Evolutionary conservation across 2,797 vertebrate genomes (phyloP).

Genomic region (Sciaenops ocellatus): DNA sequence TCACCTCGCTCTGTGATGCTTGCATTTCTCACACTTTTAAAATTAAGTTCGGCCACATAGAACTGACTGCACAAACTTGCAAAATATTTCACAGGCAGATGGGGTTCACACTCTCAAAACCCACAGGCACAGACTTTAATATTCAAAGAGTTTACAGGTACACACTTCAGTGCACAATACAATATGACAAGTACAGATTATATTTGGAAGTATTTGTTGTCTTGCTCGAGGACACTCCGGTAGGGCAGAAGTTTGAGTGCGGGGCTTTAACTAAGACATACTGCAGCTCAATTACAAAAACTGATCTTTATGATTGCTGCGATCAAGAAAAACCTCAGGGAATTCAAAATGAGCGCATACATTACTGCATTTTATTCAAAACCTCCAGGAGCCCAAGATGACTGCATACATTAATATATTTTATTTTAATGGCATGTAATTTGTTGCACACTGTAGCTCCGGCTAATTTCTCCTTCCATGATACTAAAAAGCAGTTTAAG

Average conservation of each 20-base stretch:
- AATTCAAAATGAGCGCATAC: constrained; percentile 57
- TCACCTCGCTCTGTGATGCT: too few relatives aligned
- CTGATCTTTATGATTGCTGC: constrained; percentile 35
- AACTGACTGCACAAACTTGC: background rate
- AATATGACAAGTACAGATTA: background rate
- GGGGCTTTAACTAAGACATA: constrained; percentile 3
- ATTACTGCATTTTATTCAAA: constrained; percentile 62
- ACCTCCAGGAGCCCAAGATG: constrained; percentile 55
- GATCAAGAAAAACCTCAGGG: constrained; percentile 53
- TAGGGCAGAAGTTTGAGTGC: background rate
- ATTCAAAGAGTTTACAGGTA: background rate
- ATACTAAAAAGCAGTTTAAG: constrained; percentile 62
- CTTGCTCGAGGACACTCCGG: constrained; percentile 7
- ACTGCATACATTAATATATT: constrained; percentile 64
- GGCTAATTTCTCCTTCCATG: constrained; percentile 55
- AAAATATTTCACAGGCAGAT: background rate
- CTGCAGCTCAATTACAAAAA: constrained; percentile 5
- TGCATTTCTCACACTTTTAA: too few relatives aligned
- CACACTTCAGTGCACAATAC: background rate
- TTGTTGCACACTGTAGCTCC: constrained; percentile 50
- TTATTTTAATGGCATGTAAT: constrained; percentile 67
- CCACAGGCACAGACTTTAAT: background rate
- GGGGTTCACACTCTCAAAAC: background rate
- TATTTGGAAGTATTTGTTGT: background rate
- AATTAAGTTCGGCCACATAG: background rate